Conservation (phyloP, 2,888 invertebrate genomes). For the Oxyscelio sp. region DNA sequence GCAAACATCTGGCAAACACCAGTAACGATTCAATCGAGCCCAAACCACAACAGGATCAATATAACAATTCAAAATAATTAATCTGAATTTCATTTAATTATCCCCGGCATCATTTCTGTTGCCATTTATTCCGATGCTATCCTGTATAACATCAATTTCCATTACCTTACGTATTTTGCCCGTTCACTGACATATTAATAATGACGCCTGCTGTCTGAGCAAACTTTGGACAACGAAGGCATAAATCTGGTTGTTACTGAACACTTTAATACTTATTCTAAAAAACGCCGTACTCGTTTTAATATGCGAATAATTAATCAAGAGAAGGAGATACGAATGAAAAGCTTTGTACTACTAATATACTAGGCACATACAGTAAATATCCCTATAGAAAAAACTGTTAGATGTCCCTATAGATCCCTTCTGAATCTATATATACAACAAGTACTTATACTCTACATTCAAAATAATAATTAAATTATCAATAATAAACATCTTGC, state of each 20-base stretch:
- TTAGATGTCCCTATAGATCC: constrained; percentile 39
- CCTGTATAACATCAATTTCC: constrained; percentile 51
- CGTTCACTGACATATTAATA: constrained; percentile 63
- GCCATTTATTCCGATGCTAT: constrained; percentile 39
- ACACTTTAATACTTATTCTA: constrained; percentile 58
- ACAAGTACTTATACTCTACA: constrained; percentile 24
- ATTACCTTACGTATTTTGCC: constrained; percentile 48
- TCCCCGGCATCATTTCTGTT: constrained; percentile 39
- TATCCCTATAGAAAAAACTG: constrained; percentile 10
- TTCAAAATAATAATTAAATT: constrained; percentile 65
- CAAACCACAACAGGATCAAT: not conserved
- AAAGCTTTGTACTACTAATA: constrained; percentile 32
- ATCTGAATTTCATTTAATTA: constrained; percentile 54
- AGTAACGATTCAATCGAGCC: constrained; percentile 13
- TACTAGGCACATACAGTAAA: constrained; percentile 33
- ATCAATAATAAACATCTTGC: constrained; percentile 55
- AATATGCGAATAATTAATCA: constrained; percentile 68
- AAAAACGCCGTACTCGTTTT: constrained; percentile 41
- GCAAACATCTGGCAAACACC: not conserved
- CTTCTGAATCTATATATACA: constrained; percentile 42
- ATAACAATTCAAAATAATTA: constrained; percentile 23
- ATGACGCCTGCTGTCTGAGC: constrained; percentile 49
- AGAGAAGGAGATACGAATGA: constrained; percentile 46
- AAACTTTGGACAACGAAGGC: constrained; percentile 50
- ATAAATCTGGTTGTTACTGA: constrained; percentile 58